phyloP scores from a whole-genome alignment of 2,888 invertebrate species.

The Sinotaia quadrata region DNA sequence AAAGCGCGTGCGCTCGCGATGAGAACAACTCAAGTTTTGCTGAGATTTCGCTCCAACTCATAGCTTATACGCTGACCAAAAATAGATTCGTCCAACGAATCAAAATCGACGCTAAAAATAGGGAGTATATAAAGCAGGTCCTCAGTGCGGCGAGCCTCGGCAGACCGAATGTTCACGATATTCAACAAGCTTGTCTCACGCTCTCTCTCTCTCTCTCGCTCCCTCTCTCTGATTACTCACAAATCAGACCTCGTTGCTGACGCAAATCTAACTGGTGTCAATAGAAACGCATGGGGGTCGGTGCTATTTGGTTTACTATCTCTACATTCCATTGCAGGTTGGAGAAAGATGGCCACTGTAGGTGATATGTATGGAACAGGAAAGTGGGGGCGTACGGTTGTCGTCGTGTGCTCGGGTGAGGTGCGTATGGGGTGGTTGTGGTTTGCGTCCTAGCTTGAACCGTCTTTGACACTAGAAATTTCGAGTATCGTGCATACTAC shows the following conservation, averaged over 20 bases:
- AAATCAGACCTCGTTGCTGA: not conserved
- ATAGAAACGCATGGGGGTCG: conserved; percentile 16
- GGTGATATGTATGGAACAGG: not conserved
- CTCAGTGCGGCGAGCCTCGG: not conserved
- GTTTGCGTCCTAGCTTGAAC: too few relatives aligned
- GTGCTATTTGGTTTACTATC: conserved; percentile 11
- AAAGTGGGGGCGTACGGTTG: not conserved
- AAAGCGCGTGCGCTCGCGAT: not conserved
- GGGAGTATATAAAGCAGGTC: not conserved
- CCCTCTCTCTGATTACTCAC: conserved; percentile 1
- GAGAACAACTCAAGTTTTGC: not conserved
- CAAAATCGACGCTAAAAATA: too few relatives aligned
- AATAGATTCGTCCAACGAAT: conserved; percentile 4
- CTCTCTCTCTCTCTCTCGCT: conserved; percentile 8
- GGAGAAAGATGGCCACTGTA: not conserved
- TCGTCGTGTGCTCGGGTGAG: too few relatives aligned
- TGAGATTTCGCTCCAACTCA: too few relatives aligned
- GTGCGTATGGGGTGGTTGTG: not conserved
- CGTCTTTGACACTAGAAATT: too few relatives aligned
- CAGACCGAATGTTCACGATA: not conserved
- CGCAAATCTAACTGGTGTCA: conserved; percentile 16
- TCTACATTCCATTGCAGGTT: conserved; percentile 7
- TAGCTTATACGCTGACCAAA: conserved; percentile 13
- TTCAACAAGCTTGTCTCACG: not conserved
- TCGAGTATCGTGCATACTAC: too few relatives aligned